Conservation (phyloP, 2,888 invertebrate genomes). For the Trissonchulus latispiculum region DNA sequence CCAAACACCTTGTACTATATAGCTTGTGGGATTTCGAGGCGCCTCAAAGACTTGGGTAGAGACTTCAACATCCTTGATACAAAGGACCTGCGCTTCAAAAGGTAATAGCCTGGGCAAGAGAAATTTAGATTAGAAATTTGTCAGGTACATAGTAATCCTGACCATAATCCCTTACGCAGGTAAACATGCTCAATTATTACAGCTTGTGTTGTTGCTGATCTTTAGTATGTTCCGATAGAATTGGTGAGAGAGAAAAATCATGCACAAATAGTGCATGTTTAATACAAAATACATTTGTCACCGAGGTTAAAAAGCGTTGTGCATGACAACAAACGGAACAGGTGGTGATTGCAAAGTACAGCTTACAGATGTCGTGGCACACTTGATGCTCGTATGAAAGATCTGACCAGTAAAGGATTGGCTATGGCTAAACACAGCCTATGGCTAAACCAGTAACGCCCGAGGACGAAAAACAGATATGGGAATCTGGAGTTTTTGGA, state of each 20-base stretch:
- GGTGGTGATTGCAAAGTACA: too few relatives aligned
- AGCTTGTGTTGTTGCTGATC: too few relatives aligned
- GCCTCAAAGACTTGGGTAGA: background rate
- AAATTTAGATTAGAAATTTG: too few relatives aligned
- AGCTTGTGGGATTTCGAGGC: background rate
- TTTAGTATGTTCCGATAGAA: too few relatives aligned
- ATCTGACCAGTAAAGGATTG: background rate
- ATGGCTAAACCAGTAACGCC: background rate
- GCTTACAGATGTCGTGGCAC: background rate
- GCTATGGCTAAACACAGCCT: background rate
- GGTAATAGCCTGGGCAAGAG: too few relatives aligned
- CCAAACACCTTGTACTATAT: constrained; percentile 2
- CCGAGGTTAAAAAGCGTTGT: too few relatives aligned
- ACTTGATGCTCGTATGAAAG: background rate
- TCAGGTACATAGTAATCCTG: background rate
- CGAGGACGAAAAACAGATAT: background rate
- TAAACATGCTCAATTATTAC: too few relatives aligned
- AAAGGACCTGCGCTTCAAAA: background rate
- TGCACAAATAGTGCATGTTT: too few relatives aligned
- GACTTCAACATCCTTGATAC: background rate
- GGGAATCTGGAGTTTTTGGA: background rate
- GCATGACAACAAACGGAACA: too few relatives aligned
- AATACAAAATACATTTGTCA: too few relatives aligned
- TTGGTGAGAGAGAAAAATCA: too few relatives aligned
- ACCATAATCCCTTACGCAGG: too few relatives aligned